Base-by-base conservation (phyloP, 2,888 invertebrate species). In the Polietes domitor region DNA sequence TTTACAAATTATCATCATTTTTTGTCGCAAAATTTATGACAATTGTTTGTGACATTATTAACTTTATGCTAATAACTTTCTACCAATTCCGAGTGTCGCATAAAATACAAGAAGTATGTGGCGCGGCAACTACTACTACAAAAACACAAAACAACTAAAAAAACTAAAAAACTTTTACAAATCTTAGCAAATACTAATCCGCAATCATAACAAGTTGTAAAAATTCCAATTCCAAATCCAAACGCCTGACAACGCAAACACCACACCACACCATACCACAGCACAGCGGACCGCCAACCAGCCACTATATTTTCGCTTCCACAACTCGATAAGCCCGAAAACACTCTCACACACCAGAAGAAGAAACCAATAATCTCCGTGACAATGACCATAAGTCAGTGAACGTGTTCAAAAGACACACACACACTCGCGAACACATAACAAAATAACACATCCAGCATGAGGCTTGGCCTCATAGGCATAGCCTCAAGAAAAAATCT, bases 381-480 rank as follows among this genome's bases (percentile, higher is more conserved):
- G 80, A 81, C 80, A 84, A 76, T 81, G 84, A 78, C 83, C 72
- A 78, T 75, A 78, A 80, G 78, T 76, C 75, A 68, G 75, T 80
- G 75, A 75, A 80, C 75, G 75, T 43, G 41, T 70, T 77, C 55
- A 82, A 82, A 24, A 68, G 12, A 68, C 41, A 24, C 19, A 24
- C 26, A 63, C 17, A 32, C 17, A 37, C 32, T 32, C 9, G 9
- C 6, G n/a, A 15, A 63, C 63, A 63, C n/a, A n/a, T n/a, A n/a
- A n/a, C n/a, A 37, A 37, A 37, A 37, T 37, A 61, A 61, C 28
- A 61, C 41, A 32, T 63, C 2, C 21, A 32, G 41, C 37, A 21
- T 43, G 15, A 26, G 61, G 61, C 4, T 61, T 68, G 68, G n/a
- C n/a, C 63, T 63, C 63, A 17, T 9, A 17, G 17, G n/a, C 43